These are phyloP conservation scores for Leptopilina syphax DNA, from an alignment of 2,888 invertebrate species.

Conservation along the genomic window DNA sequence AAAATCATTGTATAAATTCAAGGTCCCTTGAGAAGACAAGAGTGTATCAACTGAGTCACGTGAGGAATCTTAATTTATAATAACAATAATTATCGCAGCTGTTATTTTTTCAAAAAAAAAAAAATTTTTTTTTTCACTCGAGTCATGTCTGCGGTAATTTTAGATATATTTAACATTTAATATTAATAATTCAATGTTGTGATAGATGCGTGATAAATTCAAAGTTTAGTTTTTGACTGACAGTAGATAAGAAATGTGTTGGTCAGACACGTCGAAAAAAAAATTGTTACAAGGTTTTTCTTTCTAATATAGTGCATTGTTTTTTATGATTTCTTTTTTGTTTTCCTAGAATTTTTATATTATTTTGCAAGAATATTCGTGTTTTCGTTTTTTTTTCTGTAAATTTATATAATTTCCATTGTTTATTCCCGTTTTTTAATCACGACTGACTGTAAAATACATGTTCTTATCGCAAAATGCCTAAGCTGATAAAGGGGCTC, in stretches of 20 bases:
- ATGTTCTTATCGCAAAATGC: slow-evolving; percentile 28
- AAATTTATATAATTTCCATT: neutral
- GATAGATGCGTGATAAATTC: neutral
- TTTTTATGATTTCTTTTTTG: neutral
- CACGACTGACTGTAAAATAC: slow-evolving; percentile 9
- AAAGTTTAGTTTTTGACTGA: neutral
- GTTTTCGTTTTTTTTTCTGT: neutral
- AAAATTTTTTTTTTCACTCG: neutral
- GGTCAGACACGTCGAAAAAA: neutral
- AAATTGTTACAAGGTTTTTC: neutral
- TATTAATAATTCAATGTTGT: too few species aligned
- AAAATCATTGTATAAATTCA: neutral
- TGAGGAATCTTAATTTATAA: neutral
- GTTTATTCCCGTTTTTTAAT: slow-evolving; percentile 16
- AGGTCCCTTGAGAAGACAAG: neutral
- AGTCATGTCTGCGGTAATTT: neutral
- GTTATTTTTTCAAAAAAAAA: neutral
- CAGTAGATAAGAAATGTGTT: slow-evolving; percentile 4
- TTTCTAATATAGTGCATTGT: neutral
- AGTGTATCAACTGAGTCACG: neutral
- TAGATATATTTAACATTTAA: too few species aligned
- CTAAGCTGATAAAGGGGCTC: slow-evolving; percentile 17
- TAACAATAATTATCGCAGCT: neutral
- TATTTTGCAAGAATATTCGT: too few species aligned
- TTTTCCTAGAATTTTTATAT: neutral